A percentile compares a stretch with the other conserved stretches of the same genome.
Evolutionary conservation across 1,140 invertebrate genomes (phyloP).

Genomic region (Copidosoma floridanum): DNA sequence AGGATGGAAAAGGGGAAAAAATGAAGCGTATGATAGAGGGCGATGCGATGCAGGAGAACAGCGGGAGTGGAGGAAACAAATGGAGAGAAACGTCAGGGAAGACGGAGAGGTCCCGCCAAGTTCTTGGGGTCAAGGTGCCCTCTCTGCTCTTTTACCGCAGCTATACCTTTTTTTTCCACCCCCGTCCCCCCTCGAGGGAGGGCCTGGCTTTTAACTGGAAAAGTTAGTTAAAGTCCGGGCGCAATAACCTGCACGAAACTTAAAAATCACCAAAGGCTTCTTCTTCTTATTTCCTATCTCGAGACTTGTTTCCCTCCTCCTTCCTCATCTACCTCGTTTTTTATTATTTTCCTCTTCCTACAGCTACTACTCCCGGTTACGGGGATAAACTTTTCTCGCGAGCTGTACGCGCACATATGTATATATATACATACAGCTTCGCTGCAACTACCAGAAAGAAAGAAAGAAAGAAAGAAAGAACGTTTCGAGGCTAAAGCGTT

Average conservation of each 20-base stretch:
- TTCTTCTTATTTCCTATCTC: neutral
- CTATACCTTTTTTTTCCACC: slow-evolving; percentile 2
- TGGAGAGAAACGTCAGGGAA: slow-evolving; percentile 6
- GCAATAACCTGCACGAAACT: slow-evolving; percentile 21
- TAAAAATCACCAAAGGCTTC: slow-evolving; percentile 22
- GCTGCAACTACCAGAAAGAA: too few species aligned
- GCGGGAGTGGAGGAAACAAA: slow-evolving; percentile 17
- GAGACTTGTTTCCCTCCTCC: neutral
- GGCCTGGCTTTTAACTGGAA: slow-evolving; percentile 20
- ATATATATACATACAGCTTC: too few species aligned
- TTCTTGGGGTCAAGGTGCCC: slow-evolving; percentile 20
- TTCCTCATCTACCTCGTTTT: neutral
- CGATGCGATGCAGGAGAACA: neutral
- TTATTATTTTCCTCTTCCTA: slow-evolving; percentile 20
- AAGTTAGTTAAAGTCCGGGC: slow-evolving; percentile 19
- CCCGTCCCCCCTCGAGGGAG: neutral
- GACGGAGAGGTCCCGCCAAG: neutral
- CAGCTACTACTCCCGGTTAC: too few species aligned
- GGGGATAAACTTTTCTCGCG: too few species aligned
- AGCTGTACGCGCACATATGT: too few species aligned
- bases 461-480: too few species aligned
- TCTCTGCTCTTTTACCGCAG: neutral
- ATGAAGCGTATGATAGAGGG: neutral
- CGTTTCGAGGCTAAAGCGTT: too few species aligned
- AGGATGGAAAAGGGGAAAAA: slow-evolving; percentile 1